These are phyloP conservation scores for Diarsia brunnea DNA, from an alignment of 2,888 invertebrate species.

Conservation along the genomic window DNA sequence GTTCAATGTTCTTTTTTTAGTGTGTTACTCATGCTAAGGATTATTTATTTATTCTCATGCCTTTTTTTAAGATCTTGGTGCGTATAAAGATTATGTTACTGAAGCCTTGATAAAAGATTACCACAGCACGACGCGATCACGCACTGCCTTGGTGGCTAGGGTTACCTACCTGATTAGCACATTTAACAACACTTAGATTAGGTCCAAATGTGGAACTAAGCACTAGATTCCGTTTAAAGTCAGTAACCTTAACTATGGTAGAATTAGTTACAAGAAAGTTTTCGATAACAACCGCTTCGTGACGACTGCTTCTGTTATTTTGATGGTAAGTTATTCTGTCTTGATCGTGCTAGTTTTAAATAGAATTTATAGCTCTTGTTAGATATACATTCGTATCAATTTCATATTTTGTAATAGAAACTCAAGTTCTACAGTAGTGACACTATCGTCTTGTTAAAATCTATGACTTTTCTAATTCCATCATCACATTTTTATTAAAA, in stretches of 20 bases:
- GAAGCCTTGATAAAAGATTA: conserved; percentile 72
- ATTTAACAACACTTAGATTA: conserved; percentile 19
- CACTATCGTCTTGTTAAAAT: not conserved
- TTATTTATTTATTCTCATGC: conserved; percentile 23
- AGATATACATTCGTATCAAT: not conserved
- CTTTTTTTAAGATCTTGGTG: conserved; percentile 50
- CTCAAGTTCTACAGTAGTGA: not conserved
- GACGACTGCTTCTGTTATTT: not conserved
- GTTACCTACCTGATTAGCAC: conserved; percentile 44
- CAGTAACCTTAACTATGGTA: not conserved
- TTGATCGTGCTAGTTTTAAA: not conserved
- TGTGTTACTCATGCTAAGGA: conserved; percentile 3
- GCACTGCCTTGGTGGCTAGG: conserved; percentile 55
- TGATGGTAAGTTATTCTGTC: not conserved
- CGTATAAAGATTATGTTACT: conserved; percentile 70
- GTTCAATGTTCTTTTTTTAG: conserved; percentile 40
- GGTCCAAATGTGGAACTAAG: conserved; percentile 25
- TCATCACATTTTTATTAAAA: too few relatives aligned
- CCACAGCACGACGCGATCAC: conserved; percentile 56
- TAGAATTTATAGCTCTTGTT: not conserved
- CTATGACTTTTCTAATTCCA: not conserved
- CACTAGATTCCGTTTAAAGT: conserved; percentile 12
- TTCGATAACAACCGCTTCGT: not conserved
- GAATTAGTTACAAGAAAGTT: conserved; percentile 6
- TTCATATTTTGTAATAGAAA: not conserved